Base-by-base conservation (phyloP, 1,140 invertebrate genomes). In the Nebria ingens region DNA sequence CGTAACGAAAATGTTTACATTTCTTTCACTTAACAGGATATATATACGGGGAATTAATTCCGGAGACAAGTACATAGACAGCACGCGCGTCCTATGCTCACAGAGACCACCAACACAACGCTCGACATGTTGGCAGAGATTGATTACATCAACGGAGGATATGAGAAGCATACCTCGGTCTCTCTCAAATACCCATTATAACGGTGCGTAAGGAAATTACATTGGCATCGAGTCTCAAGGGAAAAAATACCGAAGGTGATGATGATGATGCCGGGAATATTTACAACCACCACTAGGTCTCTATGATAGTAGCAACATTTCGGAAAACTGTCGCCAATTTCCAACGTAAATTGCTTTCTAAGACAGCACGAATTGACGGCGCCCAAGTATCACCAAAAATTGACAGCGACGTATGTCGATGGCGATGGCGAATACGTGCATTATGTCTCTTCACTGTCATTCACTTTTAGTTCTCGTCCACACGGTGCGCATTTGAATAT, bases 181-280 rank as follows among this genome's bases (percentile, higher is more conserved):
- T 45, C 15, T 45, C 40, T 45, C 40, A 45, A 45, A 45, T 45
- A 45, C 17, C 40, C 40, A 45, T 45, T 45, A 45, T 45, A 45
- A 45, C 17, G 40, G 40, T 45, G 40, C 40, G 40, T 45, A 45
- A 45, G 40, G 40, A 45, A 45, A 45, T 45, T 45, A 45, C 40
- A 45, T 45, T 45, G 40, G 40, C 40, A 45, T 45, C 40, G 17
- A 17, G 40, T 45, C 40, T 17, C 6, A 3, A 45, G 40, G 17
- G 40, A 45, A 45, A 45, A 45, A 45, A 45, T 45, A 45, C 40
- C 40, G 40, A 45, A 45, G 40, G 40, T 45, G 40, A 45, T 45
- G 40, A 45, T 45, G 40, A 45, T 45, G 40, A 45, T 45, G 40
- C 40, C 17, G 40, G 15, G 40, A 45, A 45, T 45, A 45, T 45